Conservation (phyloP, 2,113 vertebrate species). For the Melanerpes formicivorus region DNA sequence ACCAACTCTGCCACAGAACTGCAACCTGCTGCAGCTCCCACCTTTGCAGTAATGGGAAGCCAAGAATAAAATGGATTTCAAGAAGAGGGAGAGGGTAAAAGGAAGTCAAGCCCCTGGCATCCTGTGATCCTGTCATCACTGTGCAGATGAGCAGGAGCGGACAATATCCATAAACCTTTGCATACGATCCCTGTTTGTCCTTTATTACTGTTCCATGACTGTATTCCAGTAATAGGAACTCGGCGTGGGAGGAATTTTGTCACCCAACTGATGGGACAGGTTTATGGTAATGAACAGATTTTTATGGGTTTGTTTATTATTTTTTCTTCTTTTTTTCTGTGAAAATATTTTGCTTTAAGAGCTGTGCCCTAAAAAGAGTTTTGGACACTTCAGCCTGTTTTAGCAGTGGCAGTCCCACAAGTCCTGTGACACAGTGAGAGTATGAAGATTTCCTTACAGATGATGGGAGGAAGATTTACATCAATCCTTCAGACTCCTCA, state of each 20-base stretch:
- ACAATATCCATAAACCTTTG: neutral
- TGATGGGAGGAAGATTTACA: neutral
- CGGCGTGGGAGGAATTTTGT: rapidly evolving
- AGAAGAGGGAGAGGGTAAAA: neutral
- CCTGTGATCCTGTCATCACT: no score
- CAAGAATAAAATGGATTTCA: neutral
- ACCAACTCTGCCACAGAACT: neutral
- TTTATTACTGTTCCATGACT: neutral
- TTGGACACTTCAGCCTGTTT: neutral
- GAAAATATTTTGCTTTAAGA: neutral
- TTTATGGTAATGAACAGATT: neutral
- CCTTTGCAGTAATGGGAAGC: neutral
- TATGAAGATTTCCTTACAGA: neutral
- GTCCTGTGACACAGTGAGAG: neutral
- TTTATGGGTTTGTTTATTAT: no score
- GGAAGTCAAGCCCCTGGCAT: neutral
- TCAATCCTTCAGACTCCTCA: neutral
- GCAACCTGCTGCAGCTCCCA: neutral
- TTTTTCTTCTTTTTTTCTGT: neutral
- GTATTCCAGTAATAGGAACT: neutral
- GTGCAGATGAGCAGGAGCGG: neutral
- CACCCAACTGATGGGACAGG: neutral
- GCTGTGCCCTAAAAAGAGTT: neutral
- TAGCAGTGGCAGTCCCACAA: neutral
- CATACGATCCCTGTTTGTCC: neutral